Conservation (phyloP, 1,140 invertebrate genomes). For the Nixonia krombeini region DNA sequence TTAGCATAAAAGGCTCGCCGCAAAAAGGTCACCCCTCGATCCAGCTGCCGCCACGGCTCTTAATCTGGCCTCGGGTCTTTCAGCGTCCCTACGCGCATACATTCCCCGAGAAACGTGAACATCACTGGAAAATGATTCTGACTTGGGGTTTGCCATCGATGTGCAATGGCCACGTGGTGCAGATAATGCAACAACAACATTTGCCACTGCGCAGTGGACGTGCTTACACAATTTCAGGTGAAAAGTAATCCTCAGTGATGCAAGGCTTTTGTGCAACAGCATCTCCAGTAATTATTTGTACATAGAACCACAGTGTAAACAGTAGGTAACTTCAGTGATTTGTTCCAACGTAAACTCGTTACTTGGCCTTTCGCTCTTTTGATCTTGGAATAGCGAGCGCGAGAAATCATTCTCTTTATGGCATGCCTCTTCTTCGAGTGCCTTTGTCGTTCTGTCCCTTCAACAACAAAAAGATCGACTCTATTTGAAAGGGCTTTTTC, state of each 20-base stretch:
- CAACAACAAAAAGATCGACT: slow-evolving; percentile 22
- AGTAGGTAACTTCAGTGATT: too few relatives aligned
- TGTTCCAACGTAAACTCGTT: too few relatives aligned
- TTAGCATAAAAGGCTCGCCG: slow-evolving; percentile 68
- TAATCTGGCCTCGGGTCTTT: slow-evolving; percentile 34
- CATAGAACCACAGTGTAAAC: too few relatives aligned
- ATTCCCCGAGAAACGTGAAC: too few relatives aligned
- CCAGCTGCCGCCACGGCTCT: slow-evolving; percentile 33
- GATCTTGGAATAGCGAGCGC: neutral
- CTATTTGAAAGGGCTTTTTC: slow-evolving; percentile 20
- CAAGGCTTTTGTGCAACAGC: too few relatives aligned
- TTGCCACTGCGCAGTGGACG: too few relatives aligned
- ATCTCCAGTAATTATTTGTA: neutral
- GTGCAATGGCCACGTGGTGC: too few relatives aligned
- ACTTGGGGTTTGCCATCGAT: neutral
- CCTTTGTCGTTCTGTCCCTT: slow-evolving; percentile 7
- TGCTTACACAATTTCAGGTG: too few relatives aligned
- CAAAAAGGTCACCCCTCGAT: slow-evolving; percentile 42
- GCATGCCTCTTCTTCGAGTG: slow-evolving; percentile 1
- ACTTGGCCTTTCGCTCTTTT: too few relatives aligned
- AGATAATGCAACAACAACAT: too few relatives aligned
- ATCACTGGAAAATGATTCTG: neutral
- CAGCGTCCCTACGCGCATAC: slow-evolving; percentile 12
- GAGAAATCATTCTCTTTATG: slow-evolving; percentile 4
- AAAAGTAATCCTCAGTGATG: too few relatives aligned